Percentiles rank a stretch among this genome's conserved stretches.
Conservation (phyloP, 2,113 vertebrate genomes). For the Sebastes schlegelii region DNA sequence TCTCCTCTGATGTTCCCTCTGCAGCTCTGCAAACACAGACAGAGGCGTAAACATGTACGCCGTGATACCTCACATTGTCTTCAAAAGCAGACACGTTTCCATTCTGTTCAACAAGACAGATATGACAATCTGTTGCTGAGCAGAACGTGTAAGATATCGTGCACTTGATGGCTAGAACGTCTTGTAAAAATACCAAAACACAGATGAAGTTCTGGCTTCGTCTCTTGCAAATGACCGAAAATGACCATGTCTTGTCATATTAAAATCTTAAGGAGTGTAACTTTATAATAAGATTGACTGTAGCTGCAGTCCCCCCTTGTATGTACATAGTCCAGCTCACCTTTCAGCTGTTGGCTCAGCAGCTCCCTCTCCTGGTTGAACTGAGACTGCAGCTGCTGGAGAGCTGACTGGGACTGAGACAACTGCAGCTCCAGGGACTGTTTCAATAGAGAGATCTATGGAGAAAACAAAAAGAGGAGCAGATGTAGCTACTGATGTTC, state of each 20-base stretch:
- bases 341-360: slow-evolving; percentile 94
- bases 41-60: neutral
- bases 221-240: no score
- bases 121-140: neutral
- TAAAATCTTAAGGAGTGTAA: neutral
- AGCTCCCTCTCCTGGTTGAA: slow-evolving; percentile 95
- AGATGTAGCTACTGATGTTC: neutral
- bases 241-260: no score
- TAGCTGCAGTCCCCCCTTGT: neutral
- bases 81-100: neutral
- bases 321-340: slow-evolving; percentile 21
- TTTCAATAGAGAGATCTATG: slow-evolving; percentile 95
- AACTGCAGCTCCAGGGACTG: slow-evolving; percentile 98
- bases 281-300: neutral
- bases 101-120: neutral
- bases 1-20: slow-evolving; percentile 93
- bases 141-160: neutral
- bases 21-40: slow-evolving; percentile 82
- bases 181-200: no score
- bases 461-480: slow-evolving; percentile 1
- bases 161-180: neutral
- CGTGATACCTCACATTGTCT: neutral
- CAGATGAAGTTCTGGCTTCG: no score
- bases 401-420: slow-evolving; percentile 94
- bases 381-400: slow-evolving; percentile 96